Base-by-base conservation (phyloP, 1,140 invertebrate genomes). In the Cydia strobilella region DNA sequence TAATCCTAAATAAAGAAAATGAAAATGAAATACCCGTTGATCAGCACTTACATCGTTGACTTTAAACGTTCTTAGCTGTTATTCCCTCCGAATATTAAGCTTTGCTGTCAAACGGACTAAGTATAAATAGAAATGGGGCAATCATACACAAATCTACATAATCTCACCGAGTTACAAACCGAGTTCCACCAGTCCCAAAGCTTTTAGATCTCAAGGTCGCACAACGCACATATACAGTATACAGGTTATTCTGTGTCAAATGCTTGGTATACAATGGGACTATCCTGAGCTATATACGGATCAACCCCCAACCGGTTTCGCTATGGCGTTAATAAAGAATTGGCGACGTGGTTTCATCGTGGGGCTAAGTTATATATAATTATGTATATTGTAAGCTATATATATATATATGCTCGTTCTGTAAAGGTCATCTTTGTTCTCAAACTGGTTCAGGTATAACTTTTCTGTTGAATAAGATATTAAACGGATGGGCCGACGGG, bases 341-440 rank as follows among this genome's bases (percentile, higher is more conserved):
- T 54, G 51, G 51, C 51, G 51, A 13, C 15, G 15, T 54, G 42
- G 42, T n/a, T 10, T 54, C 15, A 20, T 54, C 51, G 15, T 54
- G 42, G 42, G 42, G 42, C 42, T 54, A 10, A n/a, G 51, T 18
- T 54, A 18, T 54, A 54, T 7, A 18, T 4, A 25, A n/a, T n/a
- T n/a, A n/a, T n/a, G n/a, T 39, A 39, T 45, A 54, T 54, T 5
- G 13, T 45, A 45, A 45, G 51, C 15, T 54, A 20, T 54, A 13
- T 18, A n/a, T 4, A 31, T 31, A 31, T 31, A 39, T 39, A 10
- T 54, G 5, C 7, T 18, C 5, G 51, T 18, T 54, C n/a, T n/a
- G 51, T 54, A 54, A 54, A 54, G 51, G 51, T 54, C 51, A 18
- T 54, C 51, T 54, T 54, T 54, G 51, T 54, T 54, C 51, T 54